phyloP scores from a whole-genome alignment of 2,888 invertebrate species.

The Petrolisthes cinctipes region DNA sequence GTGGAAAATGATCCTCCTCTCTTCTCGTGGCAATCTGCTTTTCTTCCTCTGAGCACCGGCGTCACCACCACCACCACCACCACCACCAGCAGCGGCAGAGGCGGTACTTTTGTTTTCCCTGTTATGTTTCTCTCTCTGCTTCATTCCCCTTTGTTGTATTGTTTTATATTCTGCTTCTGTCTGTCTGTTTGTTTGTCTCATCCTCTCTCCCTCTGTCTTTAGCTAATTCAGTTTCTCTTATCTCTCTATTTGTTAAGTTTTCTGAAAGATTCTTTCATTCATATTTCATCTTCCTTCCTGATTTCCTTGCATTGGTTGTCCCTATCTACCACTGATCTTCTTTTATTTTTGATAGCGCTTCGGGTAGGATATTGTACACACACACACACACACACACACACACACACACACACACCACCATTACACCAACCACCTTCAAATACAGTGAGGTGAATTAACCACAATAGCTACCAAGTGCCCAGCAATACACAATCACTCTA shows the following conservation, averaged over 20 bases:
- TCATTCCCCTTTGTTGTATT: not conserved
- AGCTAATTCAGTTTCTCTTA: not conserved
- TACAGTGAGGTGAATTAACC: too few species aligned
- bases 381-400: too few species aligned
- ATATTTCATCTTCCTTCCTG: not conserved
- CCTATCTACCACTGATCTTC: not conserved
- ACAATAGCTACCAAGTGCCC: too few species aligned
- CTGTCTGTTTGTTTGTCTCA: not conserved
- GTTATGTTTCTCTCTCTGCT: not conserved
- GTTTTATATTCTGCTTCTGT: not conserved
- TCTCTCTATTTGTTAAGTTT: not conserved
- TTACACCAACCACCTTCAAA: too few species aligned
- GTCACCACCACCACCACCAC: not conserved
- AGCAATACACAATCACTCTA: too few species aligned
- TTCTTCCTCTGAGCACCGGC: not conserved
- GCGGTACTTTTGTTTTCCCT: not conserved
- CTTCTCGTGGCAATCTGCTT: not conserved
- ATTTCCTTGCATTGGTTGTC: not conserved
- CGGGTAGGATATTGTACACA: too few species aligned
- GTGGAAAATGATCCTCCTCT: not conserved
- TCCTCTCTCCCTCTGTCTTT: not conserved
- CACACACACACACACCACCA: too few species aligned
- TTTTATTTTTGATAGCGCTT: too few species aligned
- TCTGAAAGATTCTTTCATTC: too few species aligned
- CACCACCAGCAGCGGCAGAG: not conserved